Evolutionary conservation across 2,113 vertebrate genomes (phyloP).

Genomic region (Corythornis madagascariensis): DNA sequence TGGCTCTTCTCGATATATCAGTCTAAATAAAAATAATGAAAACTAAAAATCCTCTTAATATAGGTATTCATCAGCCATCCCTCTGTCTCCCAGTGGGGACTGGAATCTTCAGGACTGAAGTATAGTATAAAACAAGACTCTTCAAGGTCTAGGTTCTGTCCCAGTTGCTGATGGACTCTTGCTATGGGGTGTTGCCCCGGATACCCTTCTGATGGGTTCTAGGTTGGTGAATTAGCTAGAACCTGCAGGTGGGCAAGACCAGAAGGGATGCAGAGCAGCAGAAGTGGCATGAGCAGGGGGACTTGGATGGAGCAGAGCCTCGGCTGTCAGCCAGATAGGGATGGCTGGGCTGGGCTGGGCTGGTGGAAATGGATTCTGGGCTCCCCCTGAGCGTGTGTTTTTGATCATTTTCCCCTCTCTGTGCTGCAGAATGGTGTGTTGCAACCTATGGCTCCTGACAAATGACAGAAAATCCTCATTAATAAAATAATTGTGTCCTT

Average conservation of each 20-base stretch:
- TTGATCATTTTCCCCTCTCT: background rate
- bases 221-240: background rate
- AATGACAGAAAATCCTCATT: background rate
- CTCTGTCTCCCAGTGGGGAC: background rate
- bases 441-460: background rate
- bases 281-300: background rate
- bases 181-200: background rate
- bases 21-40: background rate
- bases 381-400: background rate
- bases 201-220: background rate
- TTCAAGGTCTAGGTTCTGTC: background rate
- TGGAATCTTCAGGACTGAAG: background rate
- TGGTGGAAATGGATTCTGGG: background rate
- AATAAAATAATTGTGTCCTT: background rate
- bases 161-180: background rate
- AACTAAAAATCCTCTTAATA: background rate
- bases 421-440: background rate
- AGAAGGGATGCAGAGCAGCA: background rate
- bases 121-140: background rate
- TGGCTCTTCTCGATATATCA: background rate
- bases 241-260: background rate
- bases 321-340: rapidly evolving
- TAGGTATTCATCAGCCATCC: background rate
- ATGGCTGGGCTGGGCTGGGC: rapidly evolving
- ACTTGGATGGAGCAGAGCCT: rapidly evolving